Evolutionary conservation across 2,113 vertebrate genomes (phyloP), one percentile per base, ranked within the genome.

Genomic region (Apaloderma vittatum): DNA sequence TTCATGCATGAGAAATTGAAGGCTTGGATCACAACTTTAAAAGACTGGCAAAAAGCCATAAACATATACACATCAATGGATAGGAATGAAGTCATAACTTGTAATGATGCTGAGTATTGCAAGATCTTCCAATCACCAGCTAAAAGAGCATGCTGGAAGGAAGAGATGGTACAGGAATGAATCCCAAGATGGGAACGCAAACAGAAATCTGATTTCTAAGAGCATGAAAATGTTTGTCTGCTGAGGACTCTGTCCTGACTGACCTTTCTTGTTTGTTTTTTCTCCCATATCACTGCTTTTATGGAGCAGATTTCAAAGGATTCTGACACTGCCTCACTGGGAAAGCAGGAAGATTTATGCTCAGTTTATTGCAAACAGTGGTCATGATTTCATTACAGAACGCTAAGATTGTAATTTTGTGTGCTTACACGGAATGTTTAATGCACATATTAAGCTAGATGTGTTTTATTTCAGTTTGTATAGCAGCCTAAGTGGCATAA

Each of bases 311-410:
- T 90, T 93, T 90, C 68, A 52, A 55, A 93, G 46, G 21, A 36
- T 36, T 57, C 72, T 84, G 79, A 88, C 30, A 59, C 34, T 78
- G 65, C 32, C 67, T 88, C 23, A 26, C 49, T 58, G 68, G 46
- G 55, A 90, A 92, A 80, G 30, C 55, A 72, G 52, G 75, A 90
- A 86, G 82, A 95, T 91, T 94, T 95, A 91, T 93, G 61, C 45
- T 84, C 65, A 91, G 71, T 27, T 94, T 95, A 71, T 68, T 96
- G 73, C 57, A 95, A 54, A 45, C 59, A 75, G 57, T 0, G 1
- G 49, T 94, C 94, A 78, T 84, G 82, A 92, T 95, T 97, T 94
- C 92, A 93, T 97, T 93, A 86, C 49, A 94, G 73, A 89, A 89
- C 80, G 78, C 76, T 83, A 57, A 84, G 65, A 81, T 37, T 67